Conservation (phyloP, 1,140 invertebrate genomes). For the Cydia strobilella region DNA sequence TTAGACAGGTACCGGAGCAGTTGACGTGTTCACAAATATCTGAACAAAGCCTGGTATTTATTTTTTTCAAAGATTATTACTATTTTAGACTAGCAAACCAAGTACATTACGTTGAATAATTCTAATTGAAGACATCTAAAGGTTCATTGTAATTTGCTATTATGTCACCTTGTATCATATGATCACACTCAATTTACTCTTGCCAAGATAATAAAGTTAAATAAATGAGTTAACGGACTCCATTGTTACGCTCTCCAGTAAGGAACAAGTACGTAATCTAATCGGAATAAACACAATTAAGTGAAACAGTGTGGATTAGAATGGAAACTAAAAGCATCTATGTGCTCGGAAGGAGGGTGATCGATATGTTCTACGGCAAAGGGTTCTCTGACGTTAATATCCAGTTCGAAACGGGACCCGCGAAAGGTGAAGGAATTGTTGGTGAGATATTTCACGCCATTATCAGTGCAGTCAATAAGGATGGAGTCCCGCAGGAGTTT, state of each 20-base stretch:
- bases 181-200: constrained; percentile 8
- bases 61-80: too few species aligned
- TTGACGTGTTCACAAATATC: too few species aligned
- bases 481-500: not conserved
- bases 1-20: too few species aligned
- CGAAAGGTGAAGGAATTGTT: not conserved
- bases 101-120: not conserved
- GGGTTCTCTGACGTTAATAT: constrained; percentile 16
- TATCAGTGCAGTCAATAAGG: not conserved
- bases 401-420: constrained; percentile 14
- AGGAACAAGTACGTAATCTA: not conserved
- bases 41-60: too few species aligned
- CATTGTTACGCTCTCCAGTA: not conserved
- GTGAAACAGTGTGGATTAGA: not conserved
- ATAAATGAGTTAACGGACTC: constrained; percentile 1
- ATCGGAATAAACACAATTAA: not conserved
- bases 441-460: constrained; percentile 6
- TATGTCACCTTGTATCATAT: constrained; percentile 22
- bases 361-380: constrained; percentile 17
- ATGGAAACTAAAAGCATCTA: constrained; percentile 21
- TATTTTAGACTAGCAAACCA: not conserved
- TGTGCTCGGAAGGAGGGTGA: constrained; percentile 9
- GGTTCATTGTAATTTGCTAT: constrained; percentile 14
- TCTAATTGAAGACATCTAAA: not conserved
- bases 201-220: constrained; percentile 19